These are phyloP conservation scores for Rhincodon typus DNA, from an alignment of 2,797 vertebrate genomes.

Conservation along the genomic window DNA sequence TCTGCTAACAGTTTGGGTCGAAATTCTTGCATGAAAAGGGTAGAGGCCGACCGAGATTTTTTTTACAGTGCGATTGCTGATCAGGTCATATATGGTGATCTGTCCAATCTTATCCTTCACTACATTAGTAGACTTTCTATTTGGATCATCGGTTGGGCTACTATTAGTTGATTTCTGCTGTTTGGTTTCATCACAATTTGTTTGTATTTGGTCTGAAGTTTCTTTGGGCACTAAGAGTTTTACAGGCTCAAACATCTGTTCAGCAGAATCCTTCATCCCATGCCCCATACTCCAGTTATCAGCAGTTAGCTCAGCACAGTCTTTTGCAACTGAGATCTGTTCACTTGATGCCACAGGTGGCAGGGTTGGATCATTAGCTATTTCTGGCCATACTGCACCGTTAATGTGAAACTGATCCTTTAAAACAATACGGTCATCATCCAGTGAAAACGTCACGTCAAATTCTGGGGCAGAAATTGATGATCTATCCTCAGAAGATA, in stretches of 20 bases:
- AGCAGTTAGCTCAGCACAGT: conserved; percentile 54
- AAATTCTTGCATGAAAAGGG: conserved; percentile 73
- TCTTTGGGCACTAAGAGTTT: conserved; percentile 57
- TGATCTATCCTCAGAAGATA: conserved; percentile 58
- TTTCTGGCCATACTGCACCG: conserved; percentile 25
- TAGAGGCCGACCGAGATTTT: conserved; percentile 71
- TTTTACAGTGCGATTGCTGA: conserved; percentile 68
- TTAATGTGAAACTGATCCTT: conserved; percentile 12
- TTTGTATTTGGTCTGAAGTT: conserved; percentile 37
- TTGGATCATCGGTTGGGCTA: conserved; percentile 43
- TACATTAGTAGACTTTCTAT: conserved; percentile 56
- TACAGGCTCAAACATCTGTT: conserved; percentile 71
- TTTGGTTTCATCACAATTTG: conserved; percentile 38
- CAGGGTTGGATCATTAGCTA: conserved; percentile 22
- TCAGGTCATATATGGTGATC: conserved; percentile 79
- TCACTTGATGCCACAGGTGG: conserved; percentile 34
- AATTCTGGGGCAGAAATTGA: conserved; percentile 49
- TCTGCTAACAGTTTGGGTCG: conserved; percentile 66
- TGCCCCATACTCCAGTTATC: conserved; percentile 79
- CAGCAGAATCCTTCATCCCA: conserved; percentile 56
- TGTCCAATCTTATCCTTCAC: conserved; percentile 71
- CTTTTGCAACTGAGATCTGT: conserved; percentile 38
- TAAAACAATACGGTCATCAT: conserved; percentile 42
- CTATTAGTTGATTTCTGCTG: conserved; percentile 42
- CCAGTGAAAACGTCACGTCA: conserved; percentile 45